Base-by-base conservation (phyloP, 2,888 invertebrate species). In the Epinotia nisella region DNA sequence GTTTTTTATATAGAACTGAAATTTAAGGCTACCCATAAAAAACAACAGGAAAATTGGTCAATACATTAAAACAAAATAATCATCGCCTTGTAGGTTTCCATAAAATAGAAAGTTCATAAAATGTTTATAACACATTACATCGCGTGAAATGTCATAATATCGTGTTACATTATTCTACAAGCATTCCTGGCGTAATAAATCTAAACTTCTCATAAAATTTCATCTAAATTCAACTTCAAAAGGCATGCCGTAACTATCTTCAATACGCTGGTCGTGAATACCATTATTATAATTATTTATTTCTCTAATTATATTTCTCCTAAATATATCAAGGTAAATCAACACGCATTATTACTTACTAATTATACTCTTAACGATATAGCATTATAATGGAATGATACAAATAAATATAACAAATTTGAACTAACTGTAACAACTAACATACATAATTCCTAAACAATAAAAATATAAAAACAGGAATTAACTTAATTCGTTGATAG, bases 401-500 rank as follows among this genome's bases (percentile, higher is more conserved):
- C 19, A 69, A 68, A 68, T 73, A 73, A 73, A 73, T 64, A 69
- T 64, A 73, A 69, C 56, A 67, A 67, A 67, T 67, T 67, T 67
- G 61, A 67, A 72, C 67, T 72, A 73, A 69, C 41, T 41, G 58
- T 73, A 73, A 73, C 58, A 73, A 73, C 58, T 62, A 68, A 64
- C 58, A 51, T 73, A 73, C 51, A 68, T 68, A 68, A 68, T 60
- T 61, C n/a, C 53, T 71, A 62, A 72, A 62, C 45, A 58, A 62
- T 58, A 68, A 67, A 62, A 39, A 59, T 73, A 68, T 64, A 72
- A 72, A 65, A 68, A 73, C 58, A 73, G 73, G 58, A 58, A 11
- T 51, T 68, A 68, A 68, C 11, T 69, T 73, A 73, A 64, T 69
- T 73, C 73, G 73, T 73, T 73, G 73, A 72, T 68, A 67, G 29